These are phyloP conservation scores for Pogonocichla stellata DNA, from an alignment of 2,113 vertebrate species.

Conservation along the genomic window DNA sequence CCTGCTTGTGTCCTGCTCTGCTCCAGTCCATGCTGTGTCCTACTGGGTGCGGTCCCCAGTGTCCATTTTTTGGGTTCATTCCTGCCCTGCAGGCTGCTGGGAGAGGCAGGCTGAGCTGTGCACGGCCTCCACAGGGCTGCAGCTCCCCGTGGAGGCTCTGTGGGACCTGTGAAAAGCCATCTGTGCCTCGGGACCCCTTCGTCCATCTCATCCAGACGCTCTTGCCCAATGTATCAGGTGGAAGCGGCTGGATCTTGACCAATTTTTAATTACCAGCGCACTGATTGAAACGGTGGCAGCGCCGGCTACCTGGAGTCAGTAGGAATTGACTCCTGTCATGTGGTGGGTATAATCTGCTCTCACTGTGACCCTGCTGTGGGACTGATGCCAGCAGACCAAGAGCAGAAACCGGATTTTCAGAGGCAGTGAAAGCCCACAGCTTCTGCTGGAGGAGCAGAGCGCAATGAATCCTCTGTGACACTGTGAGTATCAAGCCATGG, in stretches of 20 bases:
- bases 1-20: background rate
- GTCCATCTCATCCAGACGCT: background rate
- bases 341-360: background rate
- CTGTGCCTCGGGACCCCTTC: background rate
- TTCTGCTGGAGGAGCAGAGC: background rate
- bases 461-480: background rate
- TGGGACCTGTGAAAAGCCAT: background rate
- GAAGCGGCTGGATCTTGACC: background rate
- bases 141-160: rapidly evolving
- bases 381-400: background rate
- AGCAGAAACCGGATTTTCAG: background rate
- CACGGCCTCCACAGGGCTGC: background rate
- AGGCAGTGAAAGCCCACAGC: background rate
- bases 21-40: background rate
- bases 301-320: conserved; percentile 1
- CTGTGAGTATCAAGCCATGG: rapidly evolving
- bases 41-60: rapidly evolving
- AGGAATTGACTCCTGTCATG: conserved; percentile 19
- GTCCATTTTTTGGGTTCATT: background rate
- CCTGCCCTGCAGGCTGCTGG: background rate
- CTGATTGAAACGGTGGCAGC: background rate
- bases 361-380: background rate
- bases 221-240: background rate
- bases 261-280: background rate
- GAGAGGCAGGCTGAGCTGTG: background rate